phyloP scores from a whole-genome alignment of 2,888 invertebrate species.

The Xestia sexstrigata region DNA sequence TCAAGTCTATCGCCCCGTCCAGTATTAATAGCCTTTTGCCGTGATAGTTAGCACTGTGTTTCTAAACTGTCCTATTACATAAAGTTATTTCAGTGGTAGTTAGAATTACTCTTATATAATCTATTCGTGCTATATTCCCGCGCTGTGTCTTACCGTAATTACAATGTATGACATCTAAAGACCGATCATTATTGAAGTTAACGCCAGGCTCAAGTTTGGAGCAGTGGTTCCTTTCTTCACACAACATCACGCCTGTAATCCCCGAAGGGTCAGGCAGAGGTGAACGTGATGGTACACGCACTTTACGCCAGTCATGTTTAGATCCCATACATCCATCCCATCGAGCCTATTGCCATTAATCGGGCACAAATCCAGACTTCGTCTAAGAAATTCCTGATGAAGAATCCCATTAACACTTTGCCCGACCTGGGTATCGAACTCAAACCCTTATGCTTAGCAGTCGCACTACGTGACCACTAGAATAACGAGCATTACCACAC shows the following conservation, averaged over 20 bases:
- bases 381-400: neutral
- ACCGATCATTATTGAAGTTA: neutral
- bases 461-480: neutral
- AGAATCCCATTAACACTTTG: neutral
- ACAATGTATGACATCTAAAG: neutral
- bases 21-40: conserved; percentile 8
- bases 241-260: neutral
- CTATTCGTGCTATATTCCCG: neutral
- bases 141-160: neutral
- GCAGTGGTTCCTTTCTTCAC: neutral
- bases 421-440: neutral
- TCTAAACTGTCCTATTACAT: conserved; percentile 5
- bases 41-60: conserved; percentile 1
- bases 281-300: neutral
- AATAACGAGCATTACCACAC: neutral
- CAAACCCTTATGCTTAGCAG: neutral
- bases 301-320: neutral
- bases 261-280: neutral
- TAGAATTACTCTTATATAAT: neutral
- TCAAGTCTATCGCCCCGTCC: conserved; percentile 4
- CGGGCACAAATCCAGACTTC: neutral
- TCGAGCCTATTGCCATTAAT: neutral
- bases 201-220: neutral
- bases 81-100: neutral
- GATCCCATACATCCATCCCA: no score